Evolutionary conservation across 2,113 vertebrate genomes (phyloP).

Genomic region (Ochotona curzoniae): DNA sequence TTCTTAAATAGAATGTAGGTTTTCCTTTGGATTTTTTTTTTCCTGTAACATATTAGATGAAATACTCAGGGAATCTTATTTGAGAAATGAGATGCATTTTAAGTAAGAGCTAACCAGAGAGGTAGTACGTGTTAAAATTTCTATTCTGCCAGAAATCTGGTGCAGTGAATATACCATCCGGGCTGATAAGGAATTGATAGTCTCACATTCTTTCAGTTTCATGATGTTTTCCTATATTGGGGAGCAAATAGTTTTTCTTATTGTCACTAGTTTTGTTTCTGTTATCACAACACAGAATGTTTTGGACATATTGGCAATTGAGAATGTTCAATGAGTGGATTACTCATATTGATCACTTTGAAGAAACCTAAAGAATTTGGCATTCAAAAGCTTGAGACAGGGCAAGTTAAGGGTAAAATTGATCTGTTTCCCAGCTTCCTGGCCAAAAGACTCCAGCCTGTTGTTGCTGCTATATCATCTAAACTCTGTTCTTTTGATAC

Average conservation of each 20-base stretch:
- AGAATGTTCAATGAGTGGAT: constrained; percentile 26
- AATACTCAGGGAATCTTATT: background rate
- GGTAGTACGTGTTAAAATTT: background rate
- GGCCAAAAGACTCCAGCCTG: constrained; percentile 30
- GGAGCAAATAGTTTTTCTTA: background rate
- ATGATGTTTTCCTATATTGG: constrained; percentile 31
- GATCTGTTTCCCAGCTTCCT: constrained; percentile 51
- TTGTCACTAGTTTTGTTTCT: background rate
- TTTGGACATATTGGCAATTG: background rate
- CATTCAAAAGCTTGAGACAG: constrained; percentile 43
- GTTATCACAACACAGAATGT: background rate
- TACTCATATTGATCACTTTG: constrained; percentile 46
- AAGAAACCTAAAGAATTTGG: constrained; percentile 60
- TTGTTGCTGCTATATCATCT: background rate
- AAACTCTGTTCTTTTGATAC: constrained; percentile 3
- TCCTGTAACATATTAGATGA: background rate
- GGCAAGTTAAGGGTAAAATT: constrained; percentile 53
- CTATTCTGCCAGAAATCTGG: background rate
- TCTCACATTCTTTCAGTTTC: constrained; percentile 7
- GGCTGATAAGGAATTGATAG: constrained; percentile 34
- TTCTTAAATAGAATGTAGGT: background rate
- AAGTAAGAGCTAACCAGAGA: background rate
- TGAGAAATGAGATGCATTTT: constrained; percentile 29
- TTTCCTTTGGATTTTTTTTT: constrained; percentile 25
- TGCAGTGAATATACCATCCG: background rate